A percentile compares a stretch with the other conserved stretches of the same genome.
Evolutionary conservation across 2,888 invertebrate species (phyloP).

Genomic region (Arrhopalites spinosus): DNA sequence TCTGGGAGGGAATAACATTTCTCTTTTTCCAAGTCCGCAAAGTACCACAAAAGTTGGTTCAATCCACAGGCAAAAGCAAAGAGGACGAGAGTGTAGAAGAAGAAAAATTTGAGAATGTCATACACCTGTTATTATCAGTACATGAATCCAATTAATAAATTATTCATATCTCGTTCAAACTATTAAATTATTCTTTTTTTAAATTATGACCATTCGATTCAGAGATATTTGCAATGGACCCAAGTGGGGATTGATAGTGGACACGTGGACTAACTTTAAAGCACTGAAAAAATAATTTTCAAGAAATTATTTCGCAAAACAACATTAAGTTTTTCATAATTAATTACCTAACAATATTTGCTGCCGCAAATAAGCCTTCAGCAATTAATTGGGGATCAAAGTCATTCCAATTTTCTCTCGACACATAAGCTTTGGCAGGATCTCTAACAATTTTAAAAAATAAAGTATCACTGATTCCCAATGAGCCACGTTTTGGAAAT

Average conservation of each 20-base stretch:
- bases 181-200: too few relatives aligned
- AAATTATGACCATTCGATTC: conserved; percentile 84
- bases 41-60: conserved; percentile 91
- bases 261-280: conserved; percentile 86
- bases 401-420: conserved; percentile 91
- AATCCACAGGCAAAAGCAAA: conserved; percentile 69
- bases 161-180: too few relatives aligned
- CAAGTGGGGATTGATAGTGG: conserved; percentile 90
- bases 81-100: conserved; percentile 64
- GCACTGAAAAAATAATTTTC: conserved; percentile 69
- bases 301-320: too few relatives aligned
- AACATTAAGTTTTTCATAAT: not conserved
- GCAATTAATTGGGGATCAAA: conserved; percentile 98
- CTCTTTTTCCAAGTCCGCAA: conserved; percentile 64
- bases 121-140: conserved; percentile 62
- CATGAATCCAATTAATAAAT: too few relatives aligned
- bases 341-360: conserved; percentile 16
- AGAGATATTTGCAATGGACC: conserved; percentile 91
- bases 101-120: conserved; percentile 91
- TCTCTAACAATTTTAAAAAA: conserved; percentile 64
- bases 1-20: conserved; percentile 59
- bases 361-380: conserved; percentile 87
- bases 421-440: conserved; percentile 63
- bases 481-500: too few relatives aligned
- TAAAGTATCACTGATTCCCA: too few relatives aligned